These are phyloP conservation scores for Phaedon cochleariae DNA, from an alignment of 2,888 invertebrate genomes.

Conservation along the genomic window DNA sequence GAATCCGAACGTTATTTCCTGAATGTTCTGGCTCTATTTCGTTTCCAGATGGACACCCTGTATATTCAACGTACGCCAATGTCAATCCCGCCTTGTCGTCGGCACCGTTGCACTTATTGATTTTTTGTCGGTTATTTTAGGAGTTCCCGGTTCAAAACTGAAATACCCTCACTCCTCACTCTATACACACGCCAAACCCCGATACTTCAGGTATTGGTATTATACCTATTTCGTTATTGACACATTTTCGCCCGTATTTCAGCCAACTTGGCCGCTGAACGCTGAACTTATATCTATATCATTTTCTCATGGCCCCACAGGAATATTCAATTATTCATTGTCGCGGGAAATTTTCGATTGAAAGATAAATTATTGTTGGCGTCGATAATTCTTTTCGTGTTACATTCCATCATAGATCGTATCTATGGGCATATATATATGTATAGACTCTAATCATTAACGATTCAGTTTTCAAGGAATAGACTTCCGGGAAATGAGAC, in stretches of 20 bases:
- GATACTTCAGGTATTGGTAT: constrained; percentile 38
- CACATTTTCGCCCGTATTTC: constrained; percentile 37
- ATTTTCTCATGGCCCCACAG: neutral
- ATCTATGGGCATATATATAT: too few species aligned
- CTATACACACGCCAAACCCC: constrained; percentile 21
- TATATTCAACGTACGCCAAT: neutral
- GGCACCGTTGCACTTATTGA: constrained; percentile 54
- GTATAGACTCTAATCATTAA: too few species aligned
- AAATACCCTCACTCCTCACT: constrained; percentile 39
- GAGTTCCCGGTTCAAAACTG: constrained; percentile 50
- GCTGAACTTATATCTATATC: too few species aligned
- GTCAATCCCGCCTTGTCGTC: constrained; percentile 38
- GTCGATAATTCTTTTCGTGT: neutral
- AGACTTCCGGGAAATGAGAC: too few species aligned
- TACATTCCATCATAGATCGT: neutral
- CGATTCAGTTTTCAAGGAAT: too few species aligned
- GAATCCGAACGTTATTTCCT: too few species aligned
- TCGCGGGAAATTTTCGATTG: neutral
- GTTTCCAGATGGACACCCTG: too few species aligned
- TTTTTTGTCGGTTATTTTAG: constrained; percentile 56
- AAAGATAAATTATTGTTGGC: neutral
- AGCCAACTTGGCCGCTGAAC: neutral
- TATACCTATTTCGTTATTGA: constrained; percentile 42
- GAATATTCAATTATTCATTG: neutral
- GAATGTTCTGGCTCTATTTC: too few species aligned